These are phyloP conservation scores for Eulemur rufifrons DNA, from an alignment of 2,113 vertebrate genomes.

Conservation along the genomic window DNA sequence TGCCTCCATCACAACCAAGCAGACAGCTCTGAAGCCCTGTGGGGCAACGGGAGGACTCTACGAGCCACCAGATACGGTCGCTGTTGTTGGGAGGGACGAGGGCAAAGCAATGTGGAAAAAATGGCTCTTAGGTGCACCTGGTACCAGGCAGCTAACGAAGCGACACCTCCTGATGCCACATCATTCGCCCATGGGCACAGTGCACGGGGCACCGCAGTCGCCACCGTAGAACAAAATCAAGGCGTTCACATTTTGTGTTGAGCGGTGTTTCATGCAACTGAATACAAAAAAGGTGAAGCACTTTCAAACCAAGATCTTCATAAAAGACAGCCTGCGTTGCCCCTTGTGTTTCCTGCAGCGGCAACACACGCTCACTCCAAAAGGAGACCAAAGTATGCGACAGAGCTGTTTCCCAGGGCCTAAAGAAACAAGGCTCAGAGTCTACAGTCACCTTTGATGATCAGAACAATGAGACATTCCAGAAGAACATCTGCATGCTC, in stretches of 20 bases:
- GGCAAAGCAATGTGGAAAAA: neutral
- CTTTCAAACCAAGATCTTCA: neutral
- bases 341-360: neutral
- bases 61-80: neutral
- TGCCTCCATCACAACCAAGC: neutral
- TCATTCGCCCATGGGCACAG: neutral
- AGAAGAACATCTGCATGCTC: neutral
- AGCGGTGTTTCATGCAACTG: neutral
- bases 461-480: neutral
- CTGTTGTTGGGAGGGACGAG: neutral
- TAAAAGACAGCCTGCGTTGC: neutral
- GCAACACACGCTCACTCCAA: neutral
- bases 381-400: neutral
- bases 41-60: neutral
- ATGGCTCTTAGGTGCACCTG: constrained; percentile 29
- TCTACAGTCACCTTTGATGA: neutral
- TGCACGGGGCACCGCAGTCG: neutral
- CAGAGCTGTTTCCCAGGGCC: accelerated
- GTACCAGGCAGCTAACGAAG: constrained; percentile 16
- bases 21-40: neutral
- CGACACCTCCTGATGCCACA: neutral
- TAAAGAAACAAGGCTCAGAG: neutral
- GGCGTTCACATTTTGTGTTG: neutral
- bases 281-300: neutral
- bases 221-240: neutral